Evolutionary conservation across 2,113 vertebrate species (phyloP), one percentile per base, ranked within the genome.

Genomic region (Todiramphus saurophagus): DNA sequence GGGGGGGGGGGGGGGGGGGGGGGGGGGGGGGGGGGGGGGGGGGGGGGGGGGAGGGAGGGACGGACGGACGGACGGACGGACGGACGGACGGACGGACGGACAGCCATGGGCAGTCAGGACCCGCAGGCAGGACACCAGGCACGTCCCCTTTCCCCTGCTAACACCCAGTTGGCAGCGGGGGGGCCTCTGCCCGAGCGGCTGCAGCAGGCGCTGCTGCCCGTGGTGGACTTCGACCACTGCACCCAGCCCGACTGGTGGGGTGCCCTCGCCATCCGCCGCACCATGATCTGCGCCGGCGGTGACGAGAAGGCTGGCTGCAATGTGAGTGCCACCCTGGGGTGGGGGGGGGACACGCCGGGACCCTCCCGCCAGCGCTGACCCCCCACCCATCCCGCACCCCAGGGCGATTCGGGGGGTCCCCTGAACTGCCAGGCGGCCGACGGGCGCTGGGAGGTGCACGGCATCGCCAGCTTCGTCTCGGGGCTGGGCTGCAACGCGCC

Each of bases 281-380:
- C 96, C 87, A 93, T 87, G 92, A 56, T 91, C 87, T 91, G 96
- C 0, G 90, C 96, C 0, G 90, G 94, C 0, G 94, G 95, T 0
- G 72, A 43, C 0, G 89, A 92, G 19, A 64, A 83, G 35, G 7
- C 94, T 0, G 87, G 94, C 37, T 96, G 96, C 87, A 91, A 94
- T 0, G 87, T 94, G 83, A 87, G 95, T 74, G 44, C 39, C 3
- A 0, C 0, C 0, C 35, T 3, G 4, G 7, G 10, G 2, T 0
- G 0, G 24, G 24, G 15, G 0, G 24, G 16, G 56, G 21, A 15
- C 20, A 2, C 1, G 1, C 46, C 0, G 0, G 33, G 15, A 3
- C 5, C 11, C n/a, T 4, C 37, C 3, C 3, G 5, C 3, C 1
- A 9, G 41, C 3, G 7, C 67, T 78, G 43, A 88, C 18, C 2